Conservation (phyloP, 2,113 vertebrate species). For the Trogon surrucura region DNA sequence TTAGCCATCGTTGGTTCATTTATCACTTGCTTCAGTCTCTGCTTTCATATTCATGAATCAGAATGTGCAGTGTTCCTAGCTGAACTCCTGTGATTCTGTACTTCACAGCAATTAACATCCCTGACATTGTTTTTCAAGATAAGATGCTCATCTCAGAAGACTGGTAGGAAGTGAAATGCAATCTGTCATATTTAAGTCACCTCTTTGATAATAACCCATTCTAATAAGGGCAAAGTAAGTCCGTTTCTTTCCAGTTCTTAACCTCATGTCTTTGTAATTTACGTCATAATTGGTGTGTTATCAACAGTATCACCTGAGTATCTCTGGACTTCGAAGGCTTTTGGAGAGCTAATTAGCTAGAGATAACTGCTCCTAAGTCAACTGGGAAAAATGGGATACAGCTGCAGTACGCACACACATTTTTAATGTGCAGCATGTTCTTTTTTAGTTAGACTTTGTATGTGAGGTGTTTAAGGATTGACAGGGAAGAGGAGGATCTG, state of each 20-base stretch:
- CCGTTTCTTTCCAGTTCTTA: background rate
- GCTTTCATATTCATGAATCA: constrained; percentile 4
- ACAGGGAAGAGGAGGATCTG: background rate
- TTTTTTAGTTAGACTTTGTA: background rate
- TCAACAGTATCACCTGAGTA: background rate
- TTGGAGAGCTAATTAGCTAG: background rate
- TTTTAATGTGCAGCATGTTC: background rate
- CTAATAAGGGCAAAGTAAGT: background rate
- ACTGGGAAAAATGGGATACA: background rate
- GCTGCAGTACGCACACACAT: background rate
- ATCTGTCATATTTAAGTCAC: constrained; percentile 13
- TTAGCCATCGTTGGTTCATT: background rate
- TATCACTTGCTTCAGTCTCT: background rate
- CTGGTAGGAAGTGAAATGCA: background rate
- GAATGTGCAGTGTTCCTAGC: background rate
- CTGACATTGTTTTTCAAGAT: constrained; percentile 18
- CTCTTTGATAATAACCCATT: background rate
- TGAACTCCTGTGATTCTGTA: background rate
- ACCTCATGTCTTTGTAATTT: background rate
- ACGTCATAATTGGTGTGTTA: background rate
- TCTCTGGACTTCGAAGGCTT: background rate
- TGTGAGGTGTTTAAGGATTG: background rate
- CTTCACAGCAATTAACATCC: constrained; percentile 44
- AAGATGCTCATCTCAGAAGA: constrained; percentile 2
- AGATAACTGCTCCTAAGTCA: background rate